Conservation (phyloP, 1,140 invertebrate genomes). For the Penaeus indicus region DNA sequence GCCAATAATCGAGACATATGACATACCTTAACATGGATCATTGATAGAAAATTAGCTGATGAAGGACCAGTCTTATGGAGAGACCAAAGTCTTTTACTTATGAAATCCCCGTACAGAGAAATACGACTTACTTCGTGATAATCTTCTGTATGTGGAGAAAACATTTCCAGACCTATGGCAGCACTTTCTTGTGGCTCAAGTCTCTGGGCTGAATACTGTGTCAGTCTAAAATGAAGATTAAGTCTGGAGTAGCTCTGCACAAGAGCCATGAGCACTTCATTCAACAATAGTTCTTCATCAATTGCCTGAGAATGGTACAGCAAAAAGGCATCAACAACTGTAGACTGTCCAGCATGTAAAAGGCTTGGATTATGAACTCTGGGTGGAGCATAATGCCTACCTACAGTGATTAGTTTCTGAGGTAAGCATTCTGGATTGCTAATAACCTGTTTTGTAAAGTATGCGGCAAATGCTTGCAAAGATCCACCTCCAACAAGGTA, state of each 20-base stretch:
- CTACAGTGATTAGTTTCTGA: slow-evolving; percentile 36
- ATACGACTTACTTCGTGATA: slow-evolving; percentile 50
- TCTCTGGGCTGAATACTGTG: slow-evolving; percentile 33
- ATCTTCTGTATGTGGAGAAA: slow-evolving; percentile 28
- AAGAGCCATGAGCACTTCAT: slow-evolving; percentile 41
- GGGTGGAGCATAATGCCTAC: slow-evolving; percentile 33
- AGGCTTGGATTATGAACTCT: background rate
- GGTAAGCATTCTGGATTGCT: slow-evolving; percentile 38
- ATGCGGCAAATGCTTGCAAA: slow-evolving; percentile 48
- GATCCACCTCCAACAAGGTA: slow-evolving; percentile 54
- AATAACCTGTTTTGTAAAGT: slow-evolving; percentile 49
- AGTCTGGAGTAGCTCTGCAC: slow-evolving; percentile 31
- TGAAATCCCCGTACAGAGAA: slow-evolving; percentile 51
- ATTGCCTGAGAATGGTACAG: slow-evolving; percentile 17
- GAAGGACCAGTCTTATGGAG: slow-evolving; percentile 10
- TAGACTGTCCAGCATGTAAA: slow-evolving; percentile 33
- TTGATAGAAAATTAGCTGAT: slow-evolving; percentile 53
- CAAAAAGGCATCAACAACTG: slow-evolving; percentile 44
- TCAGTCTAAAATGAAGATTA: slow-evolving; percentile 35
- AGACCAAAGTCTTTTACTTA: slow-evolving; percentile 49
- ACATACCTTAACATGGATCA: slow-evolving; percentile 49
- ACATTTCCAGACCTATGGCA: slow-evolving; percentile 41
- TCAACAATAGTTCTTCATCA: slow-evolving; percentile 30
- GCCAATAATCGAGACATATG: slow-evolving; percentile 38
- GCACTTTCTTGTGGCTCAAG: slow-evolving; percentile 36